A percentile compares a stretch with the other conserved stretches of the same genome.
These are phyloP conservation scores for Orthochromis indermauri DNA, from an alignment of 2,113 vertebrate genomes.

Conservation along the genomic window DNA sequence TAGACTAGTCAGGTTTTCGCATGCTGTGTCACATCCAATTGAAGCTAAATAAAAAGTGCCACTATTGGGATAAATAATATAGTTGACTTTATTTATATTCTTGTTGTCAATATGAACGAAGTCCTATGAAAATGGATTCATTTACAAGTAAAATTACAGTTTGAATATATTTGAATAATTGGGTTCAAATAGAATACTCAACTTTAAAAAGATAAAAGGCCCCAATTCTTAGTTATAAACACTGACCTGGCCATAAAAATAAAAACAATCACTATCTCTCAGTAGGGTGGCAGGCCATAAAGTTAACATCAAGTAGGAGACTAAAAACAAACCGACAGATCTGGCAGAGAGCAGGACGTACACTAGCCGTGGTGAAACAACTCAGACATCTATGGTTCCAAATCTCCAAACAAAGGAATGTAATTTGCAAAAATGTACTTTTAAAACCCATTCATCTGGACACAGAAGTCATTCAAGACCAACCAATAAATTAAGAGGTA, in stretches of 20 bases:
- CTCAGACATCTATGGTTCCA: accelerated
- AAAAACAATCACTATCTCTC: background rate
- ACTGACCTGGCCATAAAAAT: background rate
- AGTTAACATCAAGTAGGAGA: background rate
- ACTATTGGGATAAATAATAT: background rate
- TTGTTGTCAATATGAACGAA: background rate
- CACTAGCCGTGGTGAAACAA: background rate
- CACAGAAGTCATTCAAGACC: background rate
- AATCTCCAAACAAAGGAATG: accelerated
- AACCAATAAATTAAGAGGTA: background rate
- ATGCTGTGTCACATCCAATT: background rate
- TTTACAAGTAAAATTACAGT: background rate
- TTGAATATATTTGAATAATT: conserved; percentile 20
- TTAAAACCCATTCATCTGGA: background rate
- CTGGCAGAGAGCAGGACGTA: background rate
- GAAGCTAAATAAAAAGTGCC: background rate
- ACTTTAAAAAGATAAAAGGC: background rate
- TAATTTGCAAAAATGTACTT: background rate
- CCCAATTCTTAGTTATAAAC: background rate
- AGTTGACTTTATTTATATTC: background rate
- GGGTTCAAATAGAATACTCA: background rate
- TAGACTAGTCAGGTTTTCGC: accelerated
- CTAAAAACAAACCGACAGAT: background rate
- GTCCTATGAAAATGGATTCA: background rate
- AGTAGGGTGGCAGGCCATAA: background rate